A percentile compares a stretch with the other conserved stretches of the same genome.
These are phyloP conservation scores for Calliopum simillimum DNA, from an alignment of 2,888 invertebrate species.

Conservation along the genomic window DNA sequence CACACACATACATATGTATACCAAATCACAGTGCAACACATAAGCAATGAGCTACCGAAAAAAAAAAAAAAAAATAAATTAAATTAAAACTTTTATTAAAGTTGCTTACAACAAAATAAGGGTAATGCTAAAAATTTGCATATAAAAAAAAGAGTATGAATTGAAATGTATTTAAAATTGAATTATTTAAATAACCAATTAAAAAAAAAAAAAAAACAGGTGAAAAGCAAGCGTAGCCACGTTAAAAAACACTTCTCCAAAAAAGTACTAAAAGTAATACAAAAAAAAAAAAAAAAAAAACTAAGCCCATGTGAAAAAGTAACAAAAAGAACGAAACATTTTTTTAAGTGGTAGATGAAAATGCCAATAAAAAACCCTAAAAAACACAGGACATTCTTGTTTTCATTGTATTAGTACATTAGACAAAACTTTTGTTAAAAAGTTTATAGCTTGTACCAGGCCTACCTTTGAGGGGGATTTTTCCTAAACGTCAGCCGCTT, in stretches of 20 bases:
- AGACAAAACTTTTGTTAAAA: neutral
- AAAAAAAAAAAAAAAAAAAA: constrained; percentile 5
- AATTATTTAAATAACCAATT: neutral
- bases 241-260: constrained; percentile 9
- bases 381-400: constrained; percentile 20
- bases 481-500: too few species aligned
- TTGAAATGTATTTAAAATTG: constrained; percentile 44
- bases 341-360: constrained; percentile 33
- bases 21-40: neutral
- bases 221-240: neutral
- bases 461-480: too few species aligned
- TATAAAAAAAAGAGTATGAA: constrained; percentile 42
- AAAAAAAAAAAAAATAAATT: neutral
- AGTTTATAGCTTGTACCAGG: too few species aligned
- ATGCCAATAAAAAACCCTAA: constrained; percentile 34
- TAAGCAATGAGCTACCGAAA: neutral
- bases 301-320: constrained; percentile 2
- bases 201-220: neutral
- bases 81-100: neutral
- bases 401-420: neutral
- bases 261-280: constrained; percentile 3
- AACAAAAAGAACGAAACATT: constrained; percentile 25
- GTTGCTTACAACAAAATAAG: constrained; percentile 39
- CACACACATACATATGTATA: constrained; percentile 25
- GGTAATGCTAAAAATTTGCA: constrained; percentile 44